A percentile compares a stretch with the other conserved stretches of the same genome.
phyloP scores from a whole-genome alignment of 2,797 vertebrate species.

The Chrysocyon brachyurus region DNA sequence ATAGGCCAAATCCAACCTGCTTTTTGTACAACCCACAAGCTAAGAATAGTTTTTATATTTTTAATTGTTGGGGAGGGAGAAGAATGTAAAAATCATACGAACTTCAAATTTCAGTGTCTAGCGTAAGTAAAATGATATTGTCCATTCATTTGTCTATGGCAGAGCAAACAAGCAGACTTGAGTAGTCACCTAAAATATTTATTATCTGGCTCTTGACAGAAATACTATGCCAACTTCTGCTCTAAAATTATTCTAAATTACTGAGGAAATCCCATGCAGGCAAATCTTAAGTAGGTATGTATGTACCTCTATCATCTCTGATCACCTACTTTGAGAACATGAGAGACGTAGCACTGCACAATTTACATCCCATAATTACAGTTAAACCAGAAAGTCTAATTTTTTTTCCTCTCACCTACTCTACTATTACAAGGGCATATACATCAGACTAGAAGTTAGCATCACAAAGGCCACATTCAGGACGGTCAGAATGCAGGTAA shows the following conservation, averaged over 20 bases:
- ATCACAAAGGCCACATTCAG: slow-evolving; percentile 22
- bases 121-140: background rate
- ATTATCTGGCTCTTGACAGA: background rate
- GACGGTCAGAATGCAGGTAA: background rate
- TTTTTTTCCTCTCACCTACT: background rate
- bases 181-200: background rate
- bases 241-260: slow-evolving; percentile 42
- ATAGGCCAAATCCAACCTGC: background rate
- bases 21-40: background rate
- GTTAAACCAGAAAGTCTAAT: background rate
- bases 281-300: background rate
- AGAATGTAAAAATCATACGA: background rate
- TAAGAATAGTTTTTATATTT: slow-evolving; percentile 26
- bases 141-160: background rate
- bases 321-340: background rate
- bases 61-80: background rate
- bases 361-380: background rate
- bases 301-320: background rate
- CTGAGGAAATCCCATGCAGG: background rate
- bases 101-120: slow-evolving; percentile 48
- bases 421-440: background rate
- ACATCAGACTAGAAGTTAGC: background rate
- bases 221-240: background rate
- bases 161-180: background rate
- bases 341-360: background rate